Conservation (phyloP, 1,140 invertebrate genomes). For the Drosophila suzukii region DNA sequence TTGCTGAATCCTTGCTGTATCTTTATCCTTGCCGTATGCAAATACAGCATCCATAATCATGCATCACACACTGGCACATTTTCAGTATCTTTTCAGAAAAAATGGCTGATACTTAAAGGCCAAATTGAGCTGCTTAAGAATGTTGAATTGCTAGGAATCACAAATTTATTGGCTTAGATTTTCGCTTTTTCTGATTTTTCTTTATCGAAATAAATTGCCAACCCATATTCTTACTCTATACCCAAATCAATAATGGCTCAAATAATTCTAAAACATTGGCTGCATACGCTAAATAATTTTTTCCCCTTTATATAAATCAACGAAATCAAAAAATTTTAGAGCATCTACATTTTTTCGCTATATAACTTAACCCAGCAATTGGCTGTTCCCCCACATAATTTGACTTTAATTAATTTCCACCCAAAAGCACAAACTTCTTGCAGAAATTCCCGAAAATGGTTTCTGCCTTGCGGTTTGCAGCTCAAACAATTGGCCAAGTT, state of each 20-base stretch:
- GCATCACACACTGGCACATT: conserved; percentile 17
- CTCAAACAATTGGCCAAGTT: conserved; percentile 68
- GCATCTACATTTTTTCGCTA: background rate
- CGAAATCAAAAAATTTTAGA: conserved; percentile 5
- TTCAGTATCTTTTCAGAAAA: conserved; percentile 12
- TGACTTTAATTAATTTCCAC: conserved; percentile 62
- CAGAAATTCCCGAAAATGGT: conserved; percentile 42
- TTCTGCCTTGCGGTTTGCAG: conserved; percentile 34
- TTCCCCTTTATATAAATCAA: too few relatives aligned
- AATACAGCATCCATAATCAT: conserved; percentile 41
- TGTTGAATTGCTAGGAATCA: background rate
- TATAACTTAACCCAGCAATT: conserved; percentile 11
- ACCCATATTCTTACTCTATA: background rate
- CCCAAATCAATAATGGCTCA: background rate
- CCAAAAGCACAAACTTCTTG: conserved; percentile 55
- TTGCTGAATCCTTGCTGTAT: too few relatives aligned
- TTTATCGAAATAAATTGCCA: background rate
- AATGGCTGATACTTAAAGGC: conserved; percentile 40
- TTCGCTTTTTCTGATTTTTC: conserved; percentile 4
- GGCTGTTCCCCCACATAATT: conserved; percentile 45
- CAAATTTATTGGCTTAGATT: conserved; percentile 25
- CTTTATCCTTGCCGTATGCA: conserved; percentile 20
- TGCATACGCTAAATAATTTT: too few relatives aligned
- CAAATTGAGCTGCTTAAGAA: conserved; percentile 38
- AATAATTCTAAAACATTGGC: background rate